Percentiles rank a stretch among this genome's conserved stretches.
phyloP scores from a whole-genome alignment of 2,797 vertebrate genomes.

The Aratinga solstitialis region DNA sequence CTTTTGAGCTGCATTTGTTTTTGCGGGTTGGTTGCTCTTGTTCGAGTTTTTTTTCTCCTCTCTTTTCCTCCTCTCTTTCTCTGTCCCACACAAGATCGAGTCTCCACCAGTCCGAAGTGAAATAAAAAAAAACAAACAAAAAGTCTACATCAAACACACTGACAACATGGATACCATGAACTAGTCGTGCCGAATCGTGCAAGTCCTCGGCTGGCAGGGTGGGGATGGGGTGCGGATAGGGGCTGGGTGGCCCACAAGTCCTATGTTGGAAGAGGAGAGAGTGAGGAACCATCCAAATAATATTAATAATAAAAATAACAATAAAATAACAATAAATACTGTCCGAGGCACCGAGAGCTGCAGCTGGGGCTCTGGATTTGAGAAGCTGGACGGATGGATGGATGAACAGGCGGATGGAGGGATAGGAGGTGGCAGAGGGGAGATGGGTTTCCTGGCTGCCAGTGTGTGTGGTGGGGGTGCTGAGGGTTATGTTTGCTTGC shows the following conservation, averaged over 20 bases:
- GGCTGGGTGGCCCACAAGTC: background rate
- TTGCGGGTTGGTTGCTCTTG: background rate
- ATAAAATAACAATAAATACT: constrained; percentile 76
- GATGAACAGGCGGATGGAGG: background rate
- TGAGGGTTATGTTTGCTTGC: background rate
- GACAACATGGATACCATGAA: constrained; percentile 83
- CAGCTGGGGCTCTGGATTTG: background rate
- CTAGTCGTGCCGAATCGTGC: constrained; percentile 45
- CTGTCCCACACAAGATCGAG: constrained; percentile 29
- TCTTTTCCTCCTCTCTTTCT: background rate
- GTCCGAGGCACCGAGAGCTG: constrained; percentile 55
- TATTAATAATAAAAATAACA: constrained; percentile 64
- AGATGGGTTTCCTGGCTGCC: background rate
- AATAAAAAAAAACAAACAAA: constrained; percentile 55
- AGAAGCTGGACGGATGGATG: background rate
- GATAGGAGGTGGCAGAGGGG: background rate
- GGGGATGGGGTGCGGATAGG: background rate
- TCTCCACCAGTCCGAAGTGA: constrained; percentile 55
- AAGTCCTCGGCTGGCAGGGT: constrained; percentile 38
- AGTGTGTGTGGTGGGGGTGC: background rate
- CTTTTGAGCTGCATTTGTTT: constrained; percentile 10
- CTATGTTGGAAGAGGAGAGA: background rate
- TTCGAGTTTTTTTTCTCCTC: background rate
- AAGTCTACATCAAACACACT: constrained; percentile 72
- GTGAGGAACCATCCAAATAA: constrained; percentile 50